A percentile compares a stretch with the other conserved stretches of the same genome.
Evolutionary conservation across 2,888 invertebrate species (phyloP).

Genomic region (Ceriagrion tenellum): DNA sequence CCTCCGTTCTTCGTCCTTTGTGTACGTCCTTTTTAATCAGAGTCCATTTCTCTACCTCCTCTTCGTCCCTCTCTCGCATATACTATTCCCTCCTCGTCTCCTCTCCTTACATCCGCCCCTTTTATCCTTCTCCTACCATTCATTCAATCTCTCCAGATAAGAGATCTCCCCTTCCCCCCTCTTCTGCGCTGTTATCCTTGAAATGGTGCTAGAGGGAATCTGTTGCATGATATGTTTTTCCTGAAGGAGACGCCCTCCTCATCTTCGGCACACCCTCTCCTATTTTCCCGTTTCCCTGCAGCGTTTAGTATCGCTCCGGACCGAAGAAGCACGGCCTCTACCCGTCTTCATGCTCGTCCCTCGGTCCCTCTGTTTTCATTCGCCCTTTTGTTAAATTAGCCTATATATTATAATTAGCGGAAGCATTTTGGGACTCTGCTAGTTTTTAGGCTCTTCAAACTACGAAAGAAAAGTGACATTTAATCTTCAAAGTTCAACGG

Average conservation of each 20-base stretch:
- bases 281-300: slow-evolving; percentile 47
- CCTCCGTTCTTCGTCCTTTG: neutral
- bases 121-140: neutral
- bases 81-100: slow-evolving; percentile 9
- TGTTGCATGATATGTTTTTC: slow-evolving; percentile 11
- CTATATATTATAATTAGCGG: no score
- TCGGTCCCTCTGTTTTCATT: no score
- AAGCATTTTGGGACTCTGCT: no score
- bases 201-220: neutral
- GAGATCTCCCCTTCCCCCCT: slow-evolving; percentile 21
- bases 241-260: slow-evolving; percentile 65
- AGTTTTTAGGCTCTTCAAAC: no score
- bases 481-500: no score
- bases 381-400: no score
- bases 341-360: no score
- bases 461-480: no score
- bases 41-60: neutral
- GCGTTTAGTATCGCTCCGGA: neutral
- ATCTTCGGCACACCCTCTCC: slow-evolving; percentile 69
- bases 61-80: neutral
- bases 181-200: neutral
- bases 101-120: neutral
- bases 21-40: slow-evolving; percentile 42
- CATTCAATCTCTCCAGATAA: slow-evolving; percentile 56
- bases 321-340: neutral